phyloP scores from a whole-genome alignment of 2,888 invertebrate species.

The Poecilobothrus nobilitatus region DNA sequence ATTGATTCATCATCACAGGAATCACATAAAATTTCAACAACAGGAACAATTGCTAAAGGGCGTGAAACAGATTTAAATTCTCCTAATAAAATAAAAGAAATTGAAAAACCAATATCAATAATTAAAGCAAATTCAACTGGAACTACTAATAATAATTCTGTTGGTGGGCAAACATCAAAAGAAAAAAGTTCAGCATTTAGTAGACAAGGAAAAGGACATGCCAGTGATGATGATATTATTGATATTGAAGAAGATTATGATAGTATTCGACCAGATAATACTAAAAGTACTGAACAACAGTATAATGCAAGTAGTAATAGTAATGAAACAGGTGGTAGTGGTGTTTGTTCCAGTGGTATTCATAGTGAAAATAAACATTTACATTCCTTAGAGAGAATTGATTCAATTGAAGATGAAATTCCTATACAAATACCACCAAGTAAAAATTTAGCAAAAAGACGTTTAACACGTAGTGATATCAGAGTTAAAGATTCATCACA shows the following conservation, averaged over 20 bases:
- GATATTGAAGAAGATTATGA: not conserved
- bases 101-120: slow-evolving; percentile 2
- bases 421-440: slow-evolving; percentile 30
- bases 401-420: slow-evolving; percentile 32
- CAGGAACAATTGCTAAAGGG: too few relatives aligned
- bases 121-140: not conserved
- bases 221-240: slow-evolving; percentile 6
- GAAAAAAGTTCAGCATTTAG: not conserved
- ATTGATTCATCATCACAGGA: slow-evolving; percentile 25
- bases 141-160: not conserved
- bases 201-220: not conserved
- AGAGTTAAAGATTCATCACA: slow-evolving; percentile 6
- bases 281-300: too few relatives aligned
- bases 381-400: slow-evolving; percentile 29
- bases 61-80: not conserved
- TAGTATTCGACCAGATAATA: not conserved
- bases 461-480: slow-evolving; percentile 3
- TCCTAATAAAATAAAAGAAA: not conserved
- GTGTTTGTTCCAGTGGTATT: not conserved
- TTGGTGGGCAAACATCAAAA: not conserved
- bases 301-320: not conserved
- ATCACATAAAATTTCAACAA: not conserved
- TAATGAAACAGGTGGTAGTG: not conserved
- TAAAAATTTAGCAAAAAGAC: not conserved
- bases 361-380: not conserved